Evolutionary conservation across 2,888 invertebrate species (phyloP).

Genomic region (Pterostichus madidus): DNA sequence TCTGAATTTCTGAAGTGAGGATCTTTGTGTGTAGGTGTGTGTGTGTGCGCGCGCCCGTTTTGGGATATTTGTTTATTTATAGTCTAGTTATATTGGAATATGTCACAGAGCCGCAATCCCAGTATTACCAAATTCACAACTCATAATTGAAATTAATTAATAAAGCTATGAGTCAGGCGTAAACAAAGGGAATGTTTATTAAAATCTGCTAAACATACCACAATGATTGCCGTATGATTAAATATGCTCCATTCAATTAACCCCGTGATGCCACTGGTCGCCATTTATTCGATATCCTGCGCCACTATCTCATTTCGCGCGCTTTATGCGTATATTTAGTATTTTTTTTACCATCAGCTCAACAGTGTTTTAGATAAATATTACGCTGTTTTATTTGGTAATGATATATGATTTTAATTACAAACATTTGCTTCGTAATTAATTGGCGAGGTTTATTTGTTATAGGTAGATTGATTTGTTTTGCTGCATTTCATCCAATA

Average conservation of each 20-base stretch:
- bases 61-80: conserved; percentile 7
- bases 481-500: conserved; percentile 43
- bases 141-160: conserved; percentile 61
- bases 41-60: no score
- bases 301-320: not conserved
- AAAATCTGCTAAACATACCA: conserved; percentile 58
- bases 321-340: not conserved
- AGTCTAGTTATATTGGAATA: conserved; percentile 13
- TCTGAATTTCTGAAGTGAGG: no score
- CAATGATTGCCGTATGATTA: conserved; percentile 57
- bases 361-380: conserved; percentile 22
- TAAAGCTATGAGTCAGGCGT: conserved; percentile 40
- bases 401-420: conserved; percentile 53
- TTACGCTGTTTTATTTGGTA: conserved; percentile 40
- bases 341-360: not conserved
- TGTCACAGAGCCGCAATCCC: conserved; percentile 32
- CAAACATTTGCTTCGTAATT: conserved; percentile 49
- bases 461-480: conserved; percentile 43
- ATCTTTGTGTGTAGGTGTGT: no score
- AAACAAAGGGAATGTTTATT: conserved; percentile 62
- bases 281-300: not conserved
- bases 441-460: conserved; percentile 36
- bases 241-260: conserved; percentile 59
- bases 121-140: conserved; percentile 50
- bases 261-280: not conserved